Conservation (phyloP, 2,113 vertebrate genomes). For the Entelurus aequoreus region DNA sequence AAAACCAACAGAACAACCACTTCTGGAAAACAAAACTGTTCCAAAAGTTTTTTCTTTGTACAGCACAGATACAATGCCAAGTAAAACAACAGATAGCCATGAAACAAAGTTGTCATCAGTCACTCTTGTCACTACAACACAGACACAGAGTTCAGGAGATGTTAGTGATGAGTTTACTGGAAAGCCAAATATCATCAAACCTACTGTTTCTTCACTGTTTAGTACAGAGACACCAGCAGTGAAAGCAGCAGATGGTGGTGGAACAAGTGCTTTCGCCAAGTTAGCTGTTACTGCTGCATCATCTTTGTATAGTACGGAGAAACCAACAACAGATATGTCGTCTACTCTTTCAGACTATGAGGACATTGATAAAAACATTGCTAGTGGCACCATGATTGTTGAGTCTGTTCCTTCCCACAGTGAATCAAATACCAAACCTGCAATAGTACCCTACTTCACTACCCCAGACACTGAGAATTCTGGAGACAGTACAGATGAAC, state of each 20-base stretch:
- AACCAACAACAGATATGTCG: background rate
- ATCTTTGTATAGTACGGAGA: constrained; percentile 2
- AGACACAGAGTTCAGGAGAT: constrained; percentile 2
- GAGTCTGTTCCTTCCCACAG: background rate
- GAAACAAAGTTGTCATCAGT: background rate
- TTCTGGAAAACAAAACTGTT: background rate
- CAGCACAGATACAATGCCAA: background rate
- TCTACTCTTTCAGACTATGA: background rate
- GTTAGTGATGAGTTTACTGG: background rate
- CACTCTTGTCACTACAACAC: background rate
- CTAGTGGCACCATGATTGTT: background rate
- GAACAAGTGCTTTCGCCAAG: background rate
- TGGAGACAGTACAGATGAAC: background rate
- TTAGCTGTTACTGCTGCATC: background rate
- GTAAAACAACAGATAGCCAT: background rate
- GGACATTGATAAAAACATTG: background rate
- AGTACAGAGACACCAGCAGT: constrained; percentile 3
- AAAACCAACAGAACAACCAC: constrained; percentile 6
- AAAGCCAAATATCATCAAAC: background rate
- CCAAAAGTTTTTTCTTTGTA: background rate
- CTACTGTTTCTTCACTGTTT: background rate
- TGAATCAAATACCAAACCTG: background rate
- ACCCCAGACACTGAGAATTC: constrained; percentile 3
- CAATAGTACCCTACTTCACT: background rate
- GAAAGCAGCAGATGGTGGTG: background rate